Evolutionary conservation across 2,888 invertebrate species (phyloP).

Genomic region (Lepeophtheirus nordmannii): DNA sequence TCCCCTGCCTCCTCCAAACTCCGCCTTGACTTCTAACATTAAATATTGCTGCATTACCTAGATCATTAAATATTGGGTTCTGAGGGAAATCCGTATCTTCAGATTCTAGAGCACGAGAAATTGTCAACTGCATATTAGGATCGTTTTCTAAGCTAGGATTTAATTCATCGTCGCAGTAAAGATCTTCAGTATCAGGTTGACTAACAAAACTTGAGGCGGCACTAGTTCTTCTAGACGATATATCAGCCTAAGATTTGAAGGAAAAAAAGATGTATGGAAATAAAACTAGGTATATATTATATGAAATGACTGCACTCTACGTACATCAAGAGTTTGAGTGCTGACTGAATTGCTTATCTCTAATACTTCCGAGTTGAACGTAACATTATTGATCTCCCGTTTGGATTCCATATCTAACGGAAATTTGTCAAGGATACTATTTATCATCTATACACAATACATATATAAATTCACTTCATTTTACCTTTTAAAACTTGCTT

Average conservation of each 20-base stretch:
- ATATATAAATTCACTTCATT: too few relatives aligned
- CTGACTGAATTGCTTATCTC: background rate
- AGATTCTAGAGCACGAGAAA: background rate
- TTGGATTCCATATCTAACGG: too few relatives aligned
- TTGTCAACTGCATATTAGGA: slow-evolving; percentile 22
- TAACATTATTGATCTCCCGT: background rate
- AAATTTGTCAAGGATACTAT: too few relatives aligned
- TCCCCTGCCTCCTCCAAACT: too few relatives aligned
- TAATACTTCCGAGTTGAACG: background rate
- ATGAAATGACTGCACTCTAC: background rate
- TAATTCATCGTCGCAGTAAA: slow-evolving; percentile 22
- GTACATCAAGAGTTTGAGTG: background rate
- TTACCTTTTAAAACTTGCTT: background rate
- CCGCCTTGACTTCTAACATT: background rate
- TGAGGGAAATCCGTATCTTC: background rate
- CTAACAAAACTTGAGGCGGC: background rate
- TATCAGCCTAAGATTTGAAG: slow-evolving; percentile 3
- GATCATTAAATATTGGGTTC: background rate
- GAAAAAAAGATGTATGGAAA: too few relatives aligned
- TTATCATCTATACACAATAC: too few relatives aligned
- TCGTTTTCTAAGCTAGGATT: slow-evolving; percentile 12
- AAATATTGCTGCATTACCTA: background rate
- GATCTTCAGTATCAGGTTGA: slow-evolving; percentile 16
- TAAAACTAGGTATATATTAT: background rate
- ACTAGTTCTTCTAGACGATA: background rate